Conservation (phyloP, 2,113 vertebrate species). For the Terrapene triunguis region DNA sequence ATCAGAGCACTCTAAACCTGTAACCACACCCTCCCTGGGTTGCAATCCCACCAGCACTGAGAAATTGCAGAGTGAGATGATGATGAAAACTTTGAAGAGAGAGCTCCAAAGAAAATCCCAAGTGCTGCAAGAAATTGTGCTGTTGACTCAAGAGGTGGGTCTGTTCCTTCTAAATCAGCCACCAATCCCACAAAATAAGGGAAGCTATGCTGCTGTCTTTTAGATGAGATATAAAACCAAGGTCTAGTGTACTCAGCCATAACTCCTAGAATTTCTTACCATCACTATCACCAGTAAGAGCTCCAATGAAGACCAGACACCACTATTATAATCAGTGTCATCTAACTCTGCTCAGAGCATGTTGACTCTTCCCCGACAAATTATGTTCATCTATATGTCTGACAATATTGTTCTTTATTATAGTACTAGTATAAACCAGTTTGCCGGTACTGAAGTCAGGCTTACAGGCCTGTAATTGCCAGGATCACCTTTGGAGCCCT, state of each 20-base stretch:
- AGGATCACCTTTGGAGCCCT: too few relatives aligned
- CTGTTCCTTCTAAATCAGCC: neutral
- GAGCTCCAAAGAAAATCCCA: neutral
- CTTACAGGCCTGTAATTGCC: too few relatives aligned
- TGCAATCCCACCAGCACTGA: neutral
- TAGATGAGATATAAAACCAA: neutral
- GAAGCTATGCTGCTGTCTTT: neutral
- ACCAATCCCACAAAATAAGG: neutral
- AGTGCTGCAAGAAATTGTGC: neutral
- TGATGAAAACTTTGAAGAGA: neutral
- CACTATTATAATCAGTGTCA: neutral
- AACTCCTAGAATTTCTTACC: neutral
- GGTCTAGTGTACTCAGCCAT: neutral
- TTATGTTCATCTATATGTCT: too few relatives aligned
- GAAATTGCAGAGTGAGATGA: neutral
- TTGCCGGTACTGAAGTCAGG: too few relatives aligned
- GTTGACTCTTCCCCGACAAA: too few relatives aligned
- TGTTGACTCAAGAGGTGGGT: neutral
- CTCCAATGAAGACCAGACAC: neutral
- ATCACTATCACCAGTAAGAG: neutral
- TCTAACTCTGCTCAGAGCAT: neutral
- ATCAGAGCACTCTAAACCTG: neutral
- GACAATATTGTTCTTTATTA: too few relatives aligned
- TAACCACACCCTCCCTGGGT: neutral
- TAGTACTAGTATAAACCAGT: too few relatives aligned